These are phyloP conservation scores for Carpatolechia fugitivella DNA, from an alignment of 2,888 invertebrate genomes.

Conservation along the genomic window DNA sequence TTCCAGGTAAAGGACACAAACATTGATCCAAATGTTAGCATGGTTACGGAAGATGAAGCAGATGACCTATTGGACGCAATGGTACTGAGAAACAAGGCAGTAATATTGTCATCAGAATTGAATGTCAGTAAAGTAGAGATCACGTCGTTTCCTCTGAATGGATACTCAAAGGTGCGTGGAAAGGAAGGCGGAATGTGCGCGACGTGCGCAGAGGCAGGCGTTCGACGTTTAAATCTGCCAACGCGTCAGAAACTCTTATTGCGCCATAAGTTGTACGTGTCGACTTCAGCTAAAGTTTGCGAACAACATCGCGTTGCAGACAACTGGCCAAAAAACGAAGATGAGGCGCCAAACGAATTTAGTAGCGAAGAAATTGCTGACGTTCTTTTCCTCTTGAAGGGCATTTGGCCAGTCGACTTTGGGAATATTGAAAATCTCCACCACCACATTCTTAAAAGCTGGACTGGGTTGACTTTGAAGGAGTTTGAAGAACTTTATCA, in stretches of 20 bases:
- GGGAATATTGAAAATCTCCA: background rate
- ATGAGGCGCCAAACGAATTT: background rate
- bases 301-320: background rate
- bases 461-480: background rate
- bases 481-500: background rate
- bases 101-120: too few species aligned
- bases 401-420: background rate
- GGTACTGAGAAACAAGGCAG: too few species aligned
- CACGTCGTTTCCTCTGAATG: background rate
- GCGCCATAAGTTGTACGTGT: background rate
- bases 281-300: background rate
- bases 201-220: background rate
- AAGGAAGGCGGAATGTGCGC: background rate
- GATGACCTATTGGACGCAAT: too few species aligned
- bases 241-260: background rate
- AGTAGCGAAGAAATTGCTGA: conserved; percentile 7
- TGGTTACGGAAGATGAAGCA: too few species aligned
- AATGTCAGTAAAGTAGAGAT: background rate
- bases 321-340: background rate
- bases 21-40: too few species aligned
- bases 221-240: background rate
- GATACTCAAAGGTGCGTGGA: background rate
- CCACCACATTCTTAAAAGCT: background rate
- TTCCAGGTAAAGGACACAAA: too few species aligned
- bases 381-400: conserved; percentile 5